Evolutionary conservation across 37 sponge, comb jelly and placozoan species (phyloP), one percentile per base, ranked within the genome.

Genomic region (Sycon ciliatum): DNA sequence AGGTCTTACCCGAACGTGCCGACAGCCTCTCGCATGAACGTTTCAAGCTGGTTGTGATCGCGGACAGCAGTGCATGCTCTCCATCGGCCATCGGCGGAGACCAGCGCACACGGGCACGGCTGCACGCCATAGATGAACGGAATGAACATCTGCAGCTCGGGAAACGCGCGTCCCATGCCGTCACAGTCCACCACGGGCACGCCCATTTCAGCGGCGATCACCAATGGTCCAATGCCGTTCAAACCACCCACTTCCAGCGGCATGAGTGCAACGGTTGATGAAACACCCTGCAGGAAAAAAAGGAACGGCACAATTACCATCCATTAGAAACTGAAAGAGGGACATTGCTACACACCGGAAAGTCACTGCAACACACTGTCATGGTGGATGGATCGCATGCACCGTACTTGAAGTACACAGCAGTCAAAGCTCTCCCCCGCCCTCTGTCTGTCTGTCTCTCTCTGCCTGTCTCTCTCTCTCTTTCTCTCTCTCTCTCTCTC

Each of bases 131-230:
- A 73, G 22, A 89, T 89, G 58, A 67, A 77, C 18, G 90, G 90
- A 0, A 67, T 54, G 71, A 67, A 89, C 90, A 89, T 89, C 75
- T 89, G 90, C 4, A 89, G 79, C 60, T 89, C 90, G 16, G 90
- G 90, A 52, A 89, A 89, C 23, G 90, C 90, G 3, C 90, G 56
- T 2, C 90, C 90, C 90, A 89, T 89, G 4, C 90, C 90, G 57
- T 89, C 90, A 29, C 71, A 83, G 79, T 89, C 90, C 57, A 89
- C 60, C 0, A 89, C 83, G 13, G 90, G 90, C 0, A 82, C 66
- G 18, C 79, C 79, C 34, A 70, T 13, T 24, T 62, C 34, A 9
- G 86, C 83, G 40, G 83, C 90, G 1, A 82, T 42, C 3, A 85
- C 29, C 39, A 89, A 67, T 16, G 90, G 90, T 70, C 78, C 90